phyloP scores from a whole-genome alignment of 2,797 vertebrate genomes.

The Catamblyrhynchus diadema region DNA sequence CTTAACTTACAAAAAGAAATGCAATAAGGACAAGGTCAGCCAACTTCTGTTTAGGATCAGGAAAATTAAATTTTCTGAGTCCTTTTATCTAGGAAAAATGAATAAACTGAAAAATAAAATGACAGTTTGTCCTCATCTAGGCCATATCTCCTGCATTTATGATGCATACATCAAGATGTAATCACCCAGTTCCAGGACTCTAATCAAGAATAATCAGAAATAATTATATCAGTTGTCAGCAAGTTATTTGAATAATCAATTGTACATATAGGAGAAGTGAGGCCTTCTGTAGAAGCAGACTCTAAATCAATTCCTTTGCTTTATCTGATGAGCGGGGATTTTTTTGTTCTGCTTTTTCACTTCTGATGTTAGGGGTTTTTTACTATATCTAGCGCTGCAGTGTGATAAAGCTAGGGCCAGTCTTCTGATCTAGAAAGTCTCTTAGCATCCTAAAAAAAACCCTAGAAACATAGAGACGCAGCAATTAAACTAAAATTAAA shows the following conservation, averaged over 20 bases:
- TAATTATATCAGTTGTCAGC: neutral
- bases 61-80: neutral
- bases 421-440: neutral
- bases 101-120: neutral
- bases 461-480: neutral
- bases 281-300: neutral
- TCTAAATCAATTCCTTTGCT: neutral
- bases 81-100: neutral
- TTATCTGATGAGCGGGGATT: rapidly evolving
- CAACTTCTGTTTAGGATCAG: neutral
- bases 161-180: neutral
- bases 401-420: neutral
- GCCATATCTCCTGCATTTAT: neutral
- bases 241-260: slow-evolving; percentile 12
- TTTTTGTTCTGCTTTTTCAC: neutral
- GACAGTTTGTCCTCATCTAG: neutral
- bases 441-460: neutral
- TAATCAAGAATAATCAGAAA: slow-evolving; percentile 10
- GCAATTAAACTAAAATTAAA: neutral
- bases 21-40: neutral
- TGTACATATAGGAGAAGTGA: neutral
- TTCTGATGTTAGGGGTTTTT: neutral
- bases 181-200: neutral
- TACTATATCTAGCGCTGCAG: neutral
- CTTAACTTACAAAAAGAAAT: neutral